Conservation (phyloP, 1,140 invertebrate genomes). For the Ceratoteleas bidentatus region DNA sequence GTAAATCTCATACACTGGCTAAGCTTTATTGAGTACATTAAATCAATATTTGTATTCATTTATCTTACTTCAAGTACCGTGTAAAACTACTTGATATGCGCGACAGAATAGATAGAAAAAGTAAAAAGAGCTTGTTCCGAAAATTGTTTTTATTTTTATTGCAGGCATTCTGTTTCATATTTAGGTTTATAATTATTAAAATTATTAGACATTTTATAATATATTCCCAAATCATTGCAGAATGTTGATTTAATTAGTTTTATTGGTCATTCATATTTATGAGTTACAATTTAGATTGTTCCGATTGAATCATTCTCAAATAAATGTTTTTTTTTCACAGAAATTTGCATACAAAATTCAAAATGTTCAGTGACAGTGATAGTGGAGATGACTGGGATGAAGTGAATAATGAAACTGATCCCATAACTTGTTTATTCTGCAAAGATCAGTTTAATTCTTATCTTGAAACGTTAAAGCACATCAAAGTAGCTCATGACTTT, state of each 20-base stretch:
- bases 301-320: too few species aligned
- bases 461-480: slow-evolving; percentile 80
- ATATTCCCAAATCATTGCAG: too few species aligned
- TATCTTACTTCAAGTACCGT: background rate
- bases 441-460: slow-evolving; percentile 74
- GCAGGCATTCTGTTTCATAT: background rate
- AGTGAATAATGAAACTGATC: slow-evolving; percentile 73
- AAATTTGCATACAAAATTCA: slow-evolving; percentile 2
- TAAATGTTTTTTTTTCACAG: background rate
- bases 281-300: background rate
- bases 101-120: background rate
- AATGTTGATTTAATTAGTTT: background rate
- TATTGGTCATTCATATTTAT: slow-evolving; percentile 1
- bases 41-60: slow-evolving; percentile 14
- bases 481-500: slow-evolving; percentile 84
- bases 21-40: background rate
- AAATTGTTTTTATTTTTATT: background rate
- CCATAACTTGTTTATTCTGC: slow-evolving; percentile 83
- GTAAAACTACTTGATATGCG: background rate
- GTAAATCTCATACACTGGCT: background rate
- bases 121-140: background rate
- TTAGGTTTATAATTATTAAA: background rate
- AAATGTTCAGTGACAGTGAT: slow-evolving; percentile 73
- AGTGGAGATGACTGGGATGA: slow-evolving; percentile 82
- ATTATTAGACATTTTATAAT: too few species aligned